phyloP scores from a whole-genome alignment of 92 coral and sea anemone genomes.

The Phymanthus crucifer region DNA sequence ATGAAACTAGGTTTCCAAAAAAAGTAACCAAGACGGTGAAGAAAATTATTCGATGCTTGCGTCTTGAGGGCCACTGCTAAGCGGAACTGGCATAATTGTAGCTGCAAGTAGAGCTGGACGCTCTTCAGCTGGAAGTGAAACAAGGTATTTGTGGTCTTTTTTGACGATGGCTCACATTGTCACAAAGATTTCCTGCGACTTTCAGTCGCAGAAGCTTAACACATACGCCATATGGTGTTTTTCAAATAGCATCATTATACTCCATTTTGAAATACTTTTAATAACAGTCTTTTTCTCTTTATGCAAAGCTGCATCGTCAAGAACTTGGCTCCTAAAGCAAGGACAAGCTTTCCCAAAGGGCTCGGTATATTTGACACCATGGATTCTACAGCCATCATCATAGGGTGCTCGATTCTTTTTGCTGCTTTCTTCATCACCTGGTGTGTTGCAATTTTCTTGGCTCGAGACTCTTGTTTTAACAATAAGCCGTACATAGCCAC shows the following conservation, averaged over 20 bases:
- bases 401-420: constrained; percentile 1
- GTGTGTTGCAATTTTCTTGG: constrained; percentile 14
- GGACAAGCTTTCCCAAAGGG: background rate
- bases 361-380: background rate
- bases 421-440: constrained; percentile 17
- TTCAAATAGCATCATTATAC: no score
- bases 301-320: no score
- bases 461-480: constrained; percentile 1
- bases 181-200: no score
- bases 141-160: background rate
- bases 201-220: no score
- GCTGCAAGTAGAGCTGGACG: background rate
- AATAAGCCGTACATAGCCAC: background rate
- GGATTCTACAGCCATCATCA: constrained; percentile 1
- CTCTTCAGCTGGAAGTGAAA: background rate
- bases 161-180: no score
- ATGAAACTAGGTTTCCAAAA: background rate
- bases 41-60: background rate
- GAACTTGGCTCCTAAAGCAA: background rate
- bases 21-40: background rate
- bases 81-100: background rate
- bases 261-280: no score
- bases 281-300: no score
- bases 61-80: background rate
- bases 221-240: no score